These are phyloP conservation scores for Homarus gammarus DNA, from an alignment of 2,888 invertebrate species.

Conservation along the genomic window DNA sequence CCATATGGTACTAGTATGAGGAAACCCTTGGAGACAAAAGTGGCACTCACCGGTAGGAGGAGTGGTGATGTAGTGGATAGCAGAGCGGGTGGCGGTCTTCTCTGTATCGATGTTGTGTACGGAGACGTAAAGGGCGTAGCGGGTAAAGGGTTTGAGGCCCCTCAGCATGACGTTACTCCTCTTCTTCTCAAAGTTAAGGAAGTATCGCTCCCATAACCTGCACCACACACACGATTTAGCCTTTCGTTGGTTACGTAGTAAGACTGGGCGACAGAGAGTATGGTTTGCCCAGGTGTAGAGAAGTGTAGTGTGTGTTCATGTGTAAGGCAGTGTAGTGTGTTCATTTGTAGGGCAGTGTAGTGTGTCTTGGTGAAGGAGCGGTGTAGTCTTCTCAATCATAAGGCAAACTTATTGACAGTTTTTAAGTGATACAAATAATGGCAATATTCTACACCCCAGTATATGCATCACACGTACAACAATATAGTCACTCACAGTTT, in stretches of 20 bases:
- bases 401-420: not conserved
- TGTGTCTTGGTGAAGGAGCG: no score
- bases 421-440: not conserved
- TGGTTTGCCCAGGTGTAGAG: no score
- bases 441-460: no score
- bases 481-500: slow-evolving; percentile 36
- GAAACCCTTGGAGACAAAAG: no score
- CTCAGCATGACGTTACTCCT: not conserved
- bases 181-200: slow-evolving; percentile 24
- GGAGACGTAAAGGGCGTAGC: slow-evolving; percentile 54
- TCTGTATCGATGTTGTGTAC: slow-evolving; percentile 30
- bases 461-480: no score
- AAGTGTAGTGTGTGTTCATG: no score
- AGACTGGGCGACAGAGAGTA: no score
- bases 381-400: no score
- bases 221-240: not conserved
- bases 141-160: slow-evolving; percentile 44
- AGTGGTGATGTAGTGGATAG: slow-evolving; percentile 30
- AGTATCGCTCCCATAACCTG: slow-evolving; percentile 55
- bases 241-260: no score
- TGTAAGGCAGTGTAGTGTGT: no score
- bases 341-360: no score
- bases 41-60: slow-evolving; percentile 6
- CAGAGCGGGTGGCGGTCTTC: slow-evolving; percentile 30
- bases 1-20: not conserved